Conservation (phyloP, 2,797 vertebrate genomes). For the Megaceryle alcyon region DNA sequence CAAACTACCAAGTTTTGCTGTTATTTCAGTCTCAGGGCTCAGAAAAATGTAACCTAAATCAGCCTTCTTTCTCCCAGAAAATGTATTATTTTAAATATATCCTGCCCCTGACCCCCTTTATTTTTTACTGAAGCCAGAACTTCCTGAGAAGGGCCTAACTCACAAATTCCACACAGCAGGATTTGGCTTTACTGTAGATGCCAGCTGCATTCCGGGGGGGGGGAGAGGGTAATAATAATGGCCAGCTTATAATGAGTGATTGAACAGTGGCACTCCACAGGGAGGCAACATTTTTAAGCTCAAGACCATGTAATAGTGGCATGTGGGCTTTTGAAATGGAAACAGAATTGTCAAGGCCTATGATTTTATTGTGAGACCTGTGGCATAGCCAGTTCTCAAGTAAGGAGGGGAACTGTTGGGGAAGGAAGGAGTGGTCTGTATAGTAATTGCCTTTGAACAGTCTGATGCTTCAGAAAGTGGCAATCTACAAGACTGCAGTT, state of each 20-base stretch:
- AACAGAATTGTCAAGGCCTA: neutral
- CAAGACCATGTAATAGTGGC: neutral
- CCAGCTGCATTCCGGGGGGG: neutral
- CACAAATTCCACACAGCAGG: neutral
- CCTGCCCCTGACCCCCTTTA: fast-evolving
- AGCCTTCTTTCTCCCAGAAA: neutral
- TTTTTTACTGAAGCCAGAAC: neutral
- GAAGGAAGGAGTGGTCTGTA: constrained; percentile 9
- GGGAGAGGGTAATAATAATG: neutral
- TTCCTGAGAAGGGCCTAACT: neutral
- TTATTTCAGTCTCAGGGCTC: neutral
- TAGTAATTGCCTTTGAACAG: neutral
- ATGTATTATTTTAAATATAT: neutral
- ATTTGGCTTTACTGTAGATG: neutral
- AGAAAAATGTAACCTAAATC: neutral
- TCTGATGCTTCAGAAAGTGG: neutral
- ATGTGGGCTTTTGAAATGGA: constrained; percentile 30
- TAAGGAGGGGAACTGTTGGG: neutral
- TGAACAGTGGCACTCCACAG: constrained; percentile 17
- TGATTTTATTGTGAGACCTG: neutral
- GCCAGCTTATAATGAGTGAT: constrained; percentile 19
- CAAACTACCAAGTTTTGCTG: neutral
- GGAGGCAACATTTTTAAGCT: constrained; percentile 16
- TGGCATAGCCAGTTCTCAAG: neutral
- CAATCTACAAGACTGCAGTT: neutral